These are phyloP conservation scores for Felis catus DNA, from an alignment of 2,113 vertebrate species.

Conservation along the genomic window DNA sequence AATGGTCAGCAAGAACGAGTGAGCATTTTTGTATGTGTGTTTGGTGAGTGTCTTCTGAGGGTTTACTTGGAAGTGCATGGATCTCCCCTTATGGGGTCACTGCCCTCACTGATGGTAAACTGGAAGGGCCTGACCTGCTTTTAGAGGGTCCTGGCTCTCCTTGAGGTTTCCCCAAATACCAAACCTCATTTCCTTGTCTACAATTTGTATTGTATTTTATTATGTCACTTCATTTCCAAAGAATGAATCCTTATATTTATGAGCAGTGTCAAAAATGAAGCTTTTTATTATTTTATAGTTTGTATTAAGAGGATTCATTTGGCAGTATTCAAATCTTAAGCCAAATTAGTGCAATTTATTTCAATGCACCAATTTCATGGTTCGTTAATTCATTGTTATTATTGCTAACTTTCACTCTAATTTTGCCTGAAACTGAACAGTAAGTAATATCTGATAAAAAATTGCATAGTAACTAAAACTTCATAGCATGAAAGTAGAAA, in stretches of 20 bases:
- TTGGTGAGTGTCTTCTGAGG: not conserved
- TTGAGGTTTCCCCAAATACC: not conserved
- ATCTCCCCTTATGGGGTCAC: not conserved
- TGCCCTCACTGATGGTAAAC: not conserved
- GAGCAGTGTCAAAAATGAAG: conserved; percentile 43
- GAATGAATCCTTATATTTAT: conserved; percentile 64
- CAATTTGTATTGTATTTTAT: conserved; percentile 60
- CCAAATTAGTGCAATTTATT: conserved; percentile 81
- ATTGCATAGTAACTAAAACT: conserved; percentile 41
- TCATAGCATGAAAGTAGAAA: not conserved
- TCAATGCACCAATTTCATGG: conserved; percentile 74
- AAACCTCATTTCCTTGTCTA: not conserved
- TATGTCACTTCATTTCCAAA: conserved; percentile 39
- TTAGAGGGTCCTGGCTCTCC: not conserved
- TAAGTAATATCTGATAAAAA: conserved; percentile 72
- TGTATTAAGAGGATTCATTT: conserved; percentile 72
- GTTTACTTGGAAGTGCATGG: not conserved
- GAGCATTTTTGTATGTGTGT: not conserved
- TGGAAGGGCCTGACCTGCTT: not conserved
- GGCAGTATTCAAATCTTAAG: conserved; percentile 73
- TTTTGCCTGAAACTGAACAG: conserved; percentile 74
- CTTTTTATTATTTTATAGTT: conserved; percentile 63
- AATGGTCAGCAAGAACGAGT: not conserved
- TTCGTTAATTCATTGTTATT: conserved; percentile 76
- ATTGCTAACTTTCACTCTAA: conserved; percentile 73